phyloP scores from a whole-genome alignment of 2,888 invertebrate species.

The Blastobasis adustella region DNA sequence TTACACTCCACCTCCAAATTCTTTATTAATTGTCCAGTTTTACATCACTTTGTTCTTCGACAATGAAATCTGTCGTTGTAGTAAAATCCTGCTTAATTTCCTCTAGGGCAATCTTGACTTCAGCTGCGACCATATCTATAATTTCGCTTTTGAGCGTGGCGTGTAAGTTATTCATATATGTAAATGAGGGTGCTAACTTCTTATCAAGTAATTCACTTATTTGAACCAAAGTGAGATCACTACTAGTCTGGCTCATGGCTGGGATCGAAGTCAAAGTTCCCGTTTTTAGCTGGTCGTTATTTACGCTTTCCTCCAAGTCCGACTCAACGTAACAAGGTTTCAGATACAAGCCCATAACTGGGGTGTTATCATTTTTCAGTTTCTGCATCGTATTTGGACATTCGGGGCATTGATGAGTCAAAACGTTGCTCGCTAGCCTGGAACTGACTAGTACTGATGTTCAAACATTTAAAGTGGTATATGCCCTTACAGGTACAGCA shows the following conservation, averaged over 20 bases:
- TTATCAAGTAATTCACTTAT: too few species aligned
- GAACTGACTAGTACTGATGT: not conserved
- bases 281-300: too few species aligned
- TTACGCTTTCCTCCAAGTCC: too few species aligned
- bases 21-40: slow-evolving; percentile 2
- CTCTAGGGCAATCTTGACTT: not conserved
- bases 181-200: not conserved
- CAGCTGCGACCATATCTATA: not conserved
- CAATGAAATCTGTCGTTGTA: slow-evolving; percentile 9
- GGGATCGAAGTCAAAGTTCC: too few species aligned
- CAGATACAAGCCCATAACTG: too few species aligned
- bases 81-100: not conserved
- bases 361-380: too few species aligned
- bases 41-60: slow-evolving; percentile 6
- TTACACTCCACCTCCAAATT: slow-evolving; percentile 1
- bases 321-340: too few species aligned
- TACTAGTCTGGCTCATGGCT: too few species aligned
- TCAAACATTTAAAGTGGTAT: not conserved
- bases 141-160: not conserved
- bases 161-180: not conserved
- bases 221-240: too few species aligned
- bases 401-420: not conserved
- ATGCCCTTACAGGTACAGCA: not conserved
- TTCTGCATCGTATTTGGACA: too few species aligned
- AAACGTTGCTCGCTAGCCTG: not conserved